Conservation (phyloP, 2,888 invertebrate species). For the Idaea aversata region DNA sequence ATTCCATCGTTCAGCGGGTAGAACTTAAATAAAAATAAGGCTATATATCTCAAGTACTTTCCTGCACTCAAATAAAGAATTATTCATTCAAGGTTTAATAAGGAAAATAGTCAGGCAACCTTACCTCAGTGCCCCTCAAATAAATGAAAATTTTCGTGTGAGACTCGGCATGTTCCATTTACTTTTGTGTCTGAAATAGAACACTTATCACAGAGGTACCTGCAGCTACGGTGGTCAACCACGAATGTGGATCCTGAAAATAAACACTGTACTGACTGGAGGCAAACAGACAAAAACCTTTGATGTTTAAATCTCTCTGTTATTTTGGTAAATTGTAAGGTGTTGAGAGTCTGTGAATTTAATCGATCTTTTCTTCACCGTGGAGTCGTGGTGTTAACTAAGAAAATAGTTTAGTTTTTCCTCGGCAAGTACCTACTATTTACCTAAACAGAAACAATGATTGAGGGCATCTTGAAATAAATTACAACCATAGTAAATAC, state of each 20-base stretch:
- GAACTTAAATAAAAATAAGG: not conserved
- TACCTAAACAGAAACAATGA: too few relatives aligned
- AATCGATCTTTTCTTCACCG: too few relatives aligned
- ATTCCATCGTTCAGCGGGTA: not conserved
- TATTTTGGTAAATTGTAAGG: too few relatives aligned
- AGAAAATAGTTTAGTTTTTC: too few relatives aligned
- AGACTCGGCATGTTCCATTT: slow-evolving; percentile 36
- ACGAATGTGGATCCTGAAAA: not conserved
- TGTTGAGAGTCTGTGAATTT: too few relatives aligned
- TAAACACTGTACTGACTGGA: not conserved
- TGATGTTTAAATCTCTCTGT: too few relatives aligned
- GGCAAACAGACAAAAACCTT: not conserved
- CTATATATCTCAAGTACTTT: not conserved
- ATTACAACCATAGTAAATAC: too few relatives aligned
- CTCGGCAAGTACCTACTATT: too few relatives aligned
- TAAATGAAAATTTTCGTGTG: slow-evolving; percentile 32
- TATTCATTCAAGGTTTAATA: not conserved
- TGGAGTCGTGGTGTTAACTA: too few relatives aligned
- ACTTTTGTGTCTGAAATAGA: slow-evolving; percentile 46
- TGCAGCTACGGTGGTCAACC: slow-evolving; percentile 17
- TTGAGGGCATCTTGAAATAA: too few relatives aligned
- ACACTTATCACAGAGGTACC: slow-evolving; percentile 23
- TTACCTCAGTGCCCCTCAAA: slow-evolving; percentile 26
- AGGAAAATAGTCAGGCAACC: slow-evolving; percentile 5
- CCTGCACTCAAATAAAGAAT: not conserved